phyloP scores from a whole-genome alignment of 2,113 vertebrate species.

The Stomatorhinus ivindoensis region DNA sequence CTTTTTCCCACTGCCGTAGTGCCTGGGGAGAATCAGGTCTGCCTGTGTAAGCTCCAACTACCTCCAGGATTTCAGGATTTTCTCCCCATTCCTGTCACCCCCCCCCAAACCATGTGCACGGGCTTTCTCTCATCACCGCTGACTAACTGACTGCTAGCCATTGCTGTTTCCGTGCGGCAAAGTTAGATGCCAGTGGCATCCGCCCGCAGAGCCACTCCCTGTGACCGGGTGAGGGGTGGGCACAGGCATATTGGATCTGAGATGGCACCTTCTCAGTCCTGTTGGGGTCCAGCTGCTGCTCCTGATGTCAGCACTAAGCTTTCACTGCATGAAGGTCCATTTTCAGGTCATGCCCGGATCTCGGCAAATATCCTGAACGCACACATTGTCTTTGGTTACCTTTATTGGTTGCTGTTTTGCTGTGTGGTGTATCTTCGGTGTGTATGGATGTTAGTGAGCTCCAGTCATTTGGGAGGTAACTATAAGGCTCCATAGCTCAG shows the following conservation, averaged over 20 bases:
- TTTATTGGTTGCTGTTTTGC: background rate
- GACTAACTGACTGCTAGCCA: background rate
- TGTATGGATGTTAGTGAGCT: background rate
- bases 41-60: conserved; percentile 58
- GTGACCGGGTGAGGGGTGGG: background rate
- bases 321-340: background rate
- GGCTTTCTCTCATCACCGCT: background rate
- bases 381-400: background rate
- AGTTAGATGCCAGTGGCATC: background rate
- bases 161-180: background rate
- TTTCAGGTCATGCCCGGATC: background rate
- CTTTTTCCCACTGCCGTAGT: conserved; percentile 39
- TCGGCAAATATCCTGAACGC: background rate
- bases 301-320: background rate
- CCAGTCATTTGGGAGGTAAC: background rate
- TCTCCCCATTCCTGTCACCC: conserved; percentile 48
- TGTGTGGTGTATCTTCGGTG: background rate
- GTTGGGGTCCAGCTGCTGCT: background rate
- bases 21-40: conserved; percentile 44
- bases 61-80: conserved; percentile 38
- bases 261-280: background rate
- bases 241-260: too few relatives aligned
- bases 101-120: background rate
- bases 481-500: background rate
- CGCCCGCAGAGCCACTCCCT: background rate